Conservation (phyloP, 2,113 vertebrate species). For the Cercopithecus mona region DNA sequence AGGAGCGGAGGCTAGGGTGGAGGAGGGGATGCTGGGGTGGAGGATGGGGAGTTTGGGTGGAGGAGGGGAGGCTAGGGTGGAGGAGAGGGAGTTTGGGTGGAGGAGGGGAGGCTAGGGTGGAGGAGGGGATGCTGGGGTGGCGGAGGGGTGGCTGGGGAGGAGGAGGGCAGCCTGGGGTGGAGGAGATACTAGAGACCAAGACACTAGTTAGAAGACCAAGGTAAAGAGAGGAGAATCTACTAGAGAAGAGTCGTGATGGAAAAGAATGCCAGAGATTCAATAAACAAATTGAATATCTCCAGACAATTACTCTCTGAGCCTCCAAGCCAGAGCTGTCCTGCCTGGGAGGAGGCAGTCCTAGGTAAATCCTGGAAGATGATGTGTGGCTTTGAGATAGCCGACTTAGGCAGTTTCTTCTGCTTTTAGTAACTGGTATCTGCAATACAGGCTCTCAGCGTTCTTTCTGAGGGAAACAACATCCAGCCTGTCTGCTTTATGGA, state of each 20-base stretch:
- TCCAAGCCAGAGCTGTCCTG: background rate
- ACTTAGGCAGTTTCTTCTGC: background rate
- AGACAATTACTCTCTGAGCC: background rate
- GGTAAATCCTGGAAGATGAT: background rate
- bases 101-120: too few relatives aligned
- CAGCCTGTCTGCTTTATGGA: background rate
- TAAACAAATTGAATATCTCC: background rate
- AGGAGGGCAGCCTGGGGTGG: background rate
- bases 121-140: background rate
- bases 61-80: too few relatives aligned
- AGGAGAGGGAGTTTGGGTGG: too few relatives aligned
- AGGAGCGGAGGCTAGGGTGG: background rate
- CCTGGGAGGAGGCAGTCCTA: too few relatives aligned
- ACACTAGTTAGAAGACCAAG: background rate
- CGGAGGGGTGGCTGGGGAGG: background rate
- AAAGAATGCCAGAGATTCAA: background rate
- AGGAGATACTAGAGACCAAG: background rate
- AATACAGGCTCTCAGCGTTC: rapidly evolving
- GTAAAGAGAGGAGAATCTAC: background rate
- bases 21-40: background rate
- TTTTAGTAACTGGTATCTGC: background rate
- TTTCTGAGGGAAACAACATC: background rate
- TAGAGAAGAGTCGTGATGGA: background rate
- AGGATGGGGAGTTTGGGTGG: background rate
- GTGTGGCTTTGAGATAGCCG: background rate